These are phyloP conservation scores for Chromobotia macracanthus DNA, from an alignment of 2,797 vertebrate species.

Conservation along the genomic window DNA sequence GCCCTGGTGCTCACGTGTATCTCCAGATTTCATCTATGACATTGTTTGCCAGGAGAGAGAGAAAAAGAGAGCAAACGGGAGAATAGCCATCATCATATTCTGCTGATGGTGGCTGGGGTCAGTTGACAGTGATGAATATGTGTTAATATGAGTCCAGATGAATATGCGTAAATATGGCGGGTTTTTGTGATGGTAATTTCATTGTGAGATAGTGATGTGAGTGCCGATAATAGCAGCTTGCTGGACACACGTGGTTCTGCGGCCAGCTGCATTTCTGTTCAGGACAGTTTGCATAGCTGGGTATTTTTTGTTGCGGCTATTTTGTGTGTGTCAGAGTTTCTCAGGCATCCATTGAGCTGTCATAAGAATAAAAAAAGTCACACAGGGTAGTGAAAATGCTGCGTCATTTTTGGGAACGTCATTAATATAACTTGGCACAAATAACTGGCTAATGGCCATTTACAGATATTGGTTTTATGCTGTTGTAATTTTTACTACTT, in stretches of 20 bases:
- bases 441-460: background rate
- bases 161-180: conserved; percentile 65
- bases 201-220: conserved; percentile 77
- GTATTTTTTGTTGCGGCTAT: conserved; percentile 59
- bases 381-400: conserved; percentile 5
- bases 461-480: background rate
- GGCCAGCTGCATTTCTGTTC: conserved; percentile 73
- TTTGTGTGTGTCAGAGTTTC: conserved; percentile 51
- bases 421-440: conserved; percentile 11
- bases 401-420: background rate
- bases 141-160: conserved; percentile 77
- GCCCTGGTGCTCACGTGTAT: conserved; percentile 76
- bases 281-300: conserved; percentile 58
- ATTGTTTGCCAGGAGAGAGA: conserved; percentile 64
- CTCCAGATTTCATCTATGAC: conserved; percentile 75
- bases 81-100: conserved; percentile 75
- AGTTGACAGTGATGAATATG: conserved; percentile 81
- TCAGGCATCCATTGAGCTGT: conserved; percentile 50
- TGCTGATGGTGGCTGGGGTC: conserved; percentile 70
- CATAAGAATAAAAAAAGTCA: conserved; percentile 36
- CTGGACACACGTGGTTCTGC: conserved; percentile 45
- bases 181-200: conserved; percentile 81
- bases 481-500: background rate
- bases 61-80: conserved; percentile 42
- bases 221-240: conserved; percentile 67